phyloP scores from a whole-genome alignment of 2,797 vertebrate genomes.

The Holocentrus rufus region DNA sequence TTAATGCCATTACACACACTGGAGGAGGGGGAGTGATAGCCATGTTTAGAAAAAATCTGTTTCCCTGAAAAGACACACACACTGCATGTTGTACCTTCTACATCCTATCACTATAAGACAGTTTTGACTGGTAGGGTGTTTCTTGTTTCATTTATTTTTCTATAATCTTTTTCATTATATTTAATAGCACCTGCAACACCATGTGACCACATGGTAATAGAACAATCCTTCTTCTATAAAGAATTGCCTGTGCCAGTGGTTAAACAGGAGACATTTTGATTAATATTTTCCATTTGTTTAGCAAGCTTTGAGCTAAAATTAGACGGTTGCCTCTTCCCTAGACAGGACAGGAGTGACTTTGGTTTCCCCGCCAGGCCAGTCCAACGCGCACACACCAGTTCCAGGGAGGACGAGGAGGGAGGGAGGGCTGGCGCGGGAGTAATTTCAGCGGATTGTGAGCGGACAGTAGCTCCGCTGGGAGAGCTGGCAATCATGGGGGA shows the following conservation, averaged over 20 bases:
- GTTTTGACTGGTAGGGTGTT: conserved; percentile 21
- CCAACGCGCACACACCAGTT: conserved; percentile 47
- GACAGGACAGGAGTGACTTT: conserved; percentile 86
- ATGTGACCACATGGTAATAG: conserved; percentile 46
- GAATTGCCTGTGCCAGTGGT: conserved; percentile 80
- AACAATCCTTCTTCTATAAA: conserved; percentile 72
- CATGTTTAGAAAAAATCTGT: conserved; percentile 76
- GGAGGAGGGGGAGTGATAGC: conserved; percentile 63
- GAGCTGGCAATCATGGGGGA: conserved; percentile 99
- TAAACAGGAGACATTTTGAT: conserved; percentile 84
- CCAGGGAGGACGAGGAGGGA: conserved; percentile 60
- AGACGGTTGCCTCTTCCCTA: conserved; percentile 87
- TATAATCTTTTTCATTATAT: conserved; percentile 52
- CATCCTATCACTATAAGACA: conserved; percentile 26
- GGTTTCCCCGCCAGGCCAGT: conserved; percentile 79
- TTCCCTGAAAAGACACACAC: conserved; percentile 52
- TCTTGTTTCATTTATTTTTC: conserved; percentile 55
- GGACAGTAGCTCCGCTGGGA: conserved; percentile 99
- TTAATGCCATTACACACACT: conserved; percentile 62
- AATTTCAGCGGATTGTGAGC: conserved; percentile 97
- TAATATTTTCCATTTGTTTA: conserved; percentile 86
- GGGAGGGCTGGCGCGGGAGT: conserved; percentile 88
- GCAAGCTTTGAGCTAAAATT: conserved; percentile 88
- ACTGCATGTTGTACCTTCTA: conserved; percentile 29
- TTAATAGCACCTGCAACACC: conserved; percentile 37